Conservation (phyloP, 1,140 invertebrate genomes). For the Orius insidiosus region DNA sequence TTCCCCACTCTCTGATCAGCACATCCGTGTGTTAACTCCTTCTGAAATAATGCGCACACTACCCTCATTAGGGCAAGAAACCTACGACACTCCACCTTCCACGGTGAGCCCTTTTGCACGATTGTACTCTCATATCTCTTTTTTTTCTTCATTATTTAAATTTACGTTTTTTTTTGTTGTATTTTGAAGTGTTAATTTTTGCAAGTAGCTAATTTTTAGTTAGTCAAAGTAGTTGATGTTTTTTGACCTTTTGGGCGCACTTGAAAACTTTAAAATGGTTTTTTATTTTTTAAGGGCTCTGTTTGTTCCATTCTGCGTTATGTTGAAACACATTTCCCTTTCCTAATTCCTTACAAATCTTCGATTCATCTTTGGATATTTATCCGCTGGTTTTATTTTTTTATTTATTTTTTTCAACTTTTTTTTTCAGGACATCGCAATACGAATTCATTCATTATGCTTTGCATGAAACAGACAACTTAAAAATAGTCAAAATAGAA, state of each 20-base stretch:
- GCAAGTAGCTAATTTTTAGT: slow-evolving; percentile 5
- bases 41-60: slow-evolving; percentile 74
- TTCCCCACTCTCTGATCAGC: slow-evolving; percentile 38
- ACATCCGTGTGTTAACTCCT: slow-evolving; percentile 67
- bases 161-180: slow-evolving; percentile 8
- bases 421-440: neutral
- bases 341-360: neutral
- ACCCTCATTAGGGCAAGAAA: slow-evolving; percentile 56
- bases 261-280: neutral
- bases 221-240: slow-evolving; percentile 11
- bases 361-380: slow-evolving; percentile 6
- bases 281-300: neutral
- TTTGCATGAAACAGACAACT: no score
- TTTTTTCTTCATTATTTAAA: slow-evolving; percentile 2
- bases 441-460: no score
- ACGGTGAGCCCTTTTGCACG: slow-evolving; percentile 34
- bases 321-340: neutral
- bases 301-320: slow-evolving; percentile 7
- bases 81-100: slow-evolving; percentile 40
- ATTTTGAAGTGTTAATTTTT: slow-evolving; percentile 12
- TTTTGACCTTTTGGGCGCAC: neutral
- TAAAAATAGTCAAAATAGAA: no score
- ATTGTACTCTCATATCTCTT: slow-evolving; percentile 16
- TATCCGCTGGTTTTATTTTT: no score
- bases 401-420: no score